Conservation (phyloP, 2,797 vertebrate species). For the Cynopterus sphinx region DNA sequence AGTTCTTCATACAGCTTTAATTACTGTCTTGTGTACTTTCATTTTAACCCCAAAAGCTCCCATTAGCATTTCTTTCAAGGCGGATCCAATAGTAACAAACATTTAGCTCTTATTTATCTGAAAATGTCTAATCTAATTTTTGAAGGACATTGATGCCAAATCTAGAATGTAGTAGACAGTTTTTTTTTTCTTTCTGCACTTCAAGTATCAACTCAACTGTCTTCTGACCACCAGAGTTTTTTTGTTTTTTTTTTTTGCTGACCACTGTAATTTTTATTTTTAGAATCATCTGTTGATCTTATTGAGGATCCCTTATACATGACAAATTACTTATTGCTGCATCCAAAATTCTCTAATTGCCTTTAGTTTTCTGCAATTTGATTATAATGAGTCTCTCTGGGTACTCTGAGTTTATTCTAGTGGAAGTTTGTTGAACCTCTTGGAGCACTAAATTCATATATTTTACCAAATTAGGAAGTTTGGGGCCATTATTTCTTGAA, state of each 20-base stretch:
- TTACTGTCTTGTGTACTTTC: not conserved
- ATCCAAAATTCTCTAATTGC: not conserved
- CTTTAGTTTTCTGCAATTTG: not conserved
- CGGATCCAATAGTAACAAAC: too few relatives aligned
- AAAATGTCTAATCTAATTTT: not conserved
- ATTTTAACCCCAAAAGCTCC: not conserved
- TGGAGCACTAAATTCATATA: not conserved
- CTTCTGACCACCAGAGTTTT: too few relatives aligned
- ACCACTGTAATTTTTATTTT: not conserved
- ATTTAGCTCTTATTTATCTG: not conserved
- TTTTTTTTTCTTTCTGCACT: not conserved
- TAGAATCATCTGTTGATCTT: not conserved
- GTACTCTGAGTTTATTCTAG: not conserved
- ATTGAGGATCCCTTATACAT: not conserved
- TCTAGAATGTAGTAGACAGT: not conserved
- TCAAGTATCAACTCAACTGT: too few relatives aligned
- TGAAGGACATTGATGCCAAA: not conserved
- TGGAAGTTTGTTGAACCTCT: not conserved
- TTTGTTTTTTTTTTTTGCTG: too few relatives aligned
- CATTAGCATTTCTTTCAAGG: not conserved
- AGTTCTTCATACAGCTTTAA: not conserved
- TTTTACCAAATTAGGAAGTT: not conserved
- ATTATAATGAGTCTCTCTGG: not conserved
- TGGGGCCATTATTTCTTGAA: not conserved
- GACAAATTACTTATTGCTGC: not conserved